Percentiles rank a stretch among this genome's conserved stretches.
These are phyloP conservation scores for Elanus axillaris DNA, from an alignment of 2,113 vertebrate species.

Conservation along the genomic window DNA sequence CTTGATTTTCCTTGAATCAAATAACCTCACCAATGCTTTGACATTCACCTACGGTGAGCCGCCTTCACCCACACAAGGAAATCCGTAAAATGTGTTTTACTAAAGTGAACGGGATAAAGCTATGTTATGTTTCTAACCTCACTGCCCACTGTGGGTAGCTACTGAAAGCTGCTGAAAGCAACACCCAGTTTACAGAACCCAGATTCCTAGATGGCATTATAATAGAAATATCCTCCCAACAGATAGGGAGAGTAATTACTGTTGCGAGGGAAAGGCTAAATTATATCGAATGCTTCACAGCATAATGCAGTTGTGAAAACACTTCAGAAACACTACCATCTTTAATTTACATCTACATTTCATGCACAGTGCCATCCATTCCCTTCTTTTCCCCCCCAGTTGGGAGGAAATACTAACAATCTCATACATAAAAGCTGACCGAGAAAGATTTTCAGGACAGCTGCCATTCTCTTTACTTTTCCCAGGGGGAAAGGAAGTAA, in stretches of 20 bases:
- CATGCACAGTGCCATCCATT: not conserved
- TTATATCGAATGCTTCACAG: not conserved
- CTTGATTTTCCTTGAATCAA: not conserved
- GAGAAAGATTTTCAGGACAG: not conserved
- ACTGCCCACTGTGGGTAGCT: not conserved
- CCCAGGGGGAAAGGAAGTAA: not conserved
- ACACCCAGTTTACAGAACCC: not conserved
- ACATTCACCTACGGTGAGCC: not conserved
- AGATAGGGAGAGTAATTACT: not conserved
- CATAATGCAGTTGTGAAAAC: not conserved
- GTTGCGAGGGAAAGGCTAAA: not conserved
- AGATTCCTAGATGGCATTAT: not conserved
- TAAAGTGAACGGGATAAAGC: not conserved
- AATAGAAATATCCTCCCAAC: not conserved
- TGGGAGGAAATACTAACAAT: not conserved
- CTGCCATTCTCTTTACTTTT: not conserved
- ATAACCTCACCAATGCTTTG: not conserved
- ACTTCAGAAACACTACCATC: not conserved
- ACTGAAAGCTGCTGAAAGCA: not conserved
- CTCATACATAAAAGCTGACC: not conserved
- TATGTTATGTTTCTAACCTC: not conserved
- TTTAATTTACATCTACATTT: not conserved
- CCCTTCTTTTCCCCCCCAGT: not conserved
- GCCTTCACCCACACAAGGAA: not conserved
- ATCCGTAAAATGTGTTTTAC: not conserved